Evolutionary conservation across 2,797 vertebrate species (phyloP).

Genomic region (Rachycentron canadum): DNA sequence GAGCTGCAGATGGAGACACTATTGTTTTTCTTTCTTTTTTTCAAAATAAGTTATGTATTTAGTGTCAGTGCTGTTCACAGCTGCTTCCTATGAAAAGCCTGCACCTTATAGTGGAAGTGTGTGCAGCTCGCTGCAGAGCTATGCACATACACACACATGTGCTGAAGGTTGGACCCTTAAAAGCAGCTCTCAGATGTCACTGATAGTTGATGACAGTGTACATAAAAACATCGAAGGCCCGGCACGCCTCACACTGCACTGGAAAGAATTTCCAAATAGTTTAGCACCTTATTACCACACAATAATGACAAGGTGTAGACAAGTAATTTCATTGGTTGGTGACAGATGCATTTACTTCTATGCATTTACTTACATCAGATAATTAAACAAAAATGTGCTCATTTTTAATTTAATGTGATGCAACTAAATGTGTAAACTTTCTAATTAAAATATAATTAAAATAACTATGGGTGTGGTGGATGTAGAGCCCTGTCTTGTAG

Average conservation of each 20-base stretch:
- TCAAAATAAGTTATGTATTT: too few species aligned
- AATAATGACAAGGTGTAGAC: conserved; percentile 3
- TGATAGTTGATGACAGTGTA: background rate
- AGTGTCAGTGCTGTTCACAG: too few species aligned
- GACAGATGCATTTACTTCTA: conserved; percentile 18
- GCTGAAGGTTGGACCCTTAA: background rate
- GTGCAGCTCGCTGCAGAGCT: too few species aligned
- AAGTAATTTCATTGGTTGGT: background rate
- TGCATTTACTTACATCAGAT: conserved; percentile 5
- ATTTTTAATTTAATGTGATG: too few species aligned
- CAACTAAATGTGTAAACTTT: too few species aligned
- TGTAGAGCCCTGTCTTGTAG: too few species aligned
- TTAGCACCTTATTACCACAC: background rate
- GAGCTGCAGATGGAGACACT: too few species aligned
- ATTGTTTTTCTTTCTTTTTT: too few species aligned
- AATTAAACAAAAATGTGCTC: background rate
- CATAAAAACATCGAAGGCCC: background rate
- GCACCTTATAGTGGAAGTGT: too few species aligned
- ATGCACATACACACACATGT: too few species aligned
- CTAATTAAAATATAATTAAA: too few species aligned
- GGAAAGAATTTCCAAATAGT: conserved; percentile 8
- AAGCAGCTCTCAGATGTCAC: background rate
- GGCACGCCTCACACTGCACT: background rate
- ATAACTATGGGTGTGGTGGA: background rate
- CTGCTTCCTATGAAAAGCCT: too few species aligned